Conservation (phyloP, 2,797 vertebrate species). For the Anabacerthia variegaticeps region DNA sequence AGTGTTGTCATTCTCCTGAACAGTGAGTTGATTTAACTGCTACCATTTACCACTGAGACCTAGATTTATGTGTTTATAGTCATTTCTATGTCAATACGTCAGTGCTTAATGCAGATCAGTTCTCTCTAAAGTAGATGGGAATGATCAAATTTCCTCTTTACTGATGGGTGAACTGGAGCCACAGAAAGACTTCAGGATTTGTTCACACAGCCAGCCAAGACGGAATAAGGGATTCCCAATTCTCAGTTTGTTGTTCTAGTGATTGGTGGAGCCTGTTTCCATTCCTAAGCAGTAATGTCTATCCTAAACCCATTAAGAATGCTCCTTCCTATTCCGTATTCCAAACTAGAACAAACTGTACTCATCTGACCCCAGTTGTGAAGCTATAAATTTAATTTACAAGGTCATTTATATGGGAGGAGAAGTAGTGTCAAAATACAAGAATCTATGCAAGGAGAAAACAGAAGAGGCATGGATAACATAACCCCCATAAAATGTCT, state of each 20-base stretch:
- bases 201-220: slow-evolving; percentile 3
- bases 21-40: neutral
- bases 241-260: slow-evolving; percentile 44
- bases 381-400: slow-evolving; percentile 59
- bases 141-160: slow-evolving; percentile 25
- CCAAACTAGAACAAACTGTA: slow-evolving; percentile 47
- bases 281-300: slow-evolving; percentile 18
- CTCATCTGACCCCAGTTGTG: slow-evolving; percentile 29
- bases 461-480: slow-evolving; percentile 64
- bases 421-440: slow-evolving; percentile 52
- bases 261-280: slow-evolving; percentile 32
- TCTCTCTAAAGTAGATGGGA: slow-evolving; percentile 3
- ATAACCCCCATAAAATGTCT: slow-evolving; percentile 52
- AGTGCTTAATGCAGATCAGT: slow-evolving; percentile 23
- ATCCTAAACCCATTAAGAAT: slow-evolving; percentile 25
- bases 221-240: slow-evolving; percentile 27
- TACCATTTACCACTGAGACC: neutral
- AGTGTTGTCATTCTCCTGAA: neutral
- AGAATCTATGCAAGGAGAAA: slow-evolving; percentile 43
- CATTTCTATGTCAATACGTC: neutral
- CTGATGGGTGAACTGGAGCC: neutral
- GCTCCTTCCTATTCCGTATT: slow-evolving; percentile 34
- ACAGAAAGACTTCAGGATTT: slow-evolving; percentile 34
- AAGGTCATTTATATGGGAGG: slow-evolving; percentile 55
- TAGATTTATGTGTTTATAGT: slow-evolving; percentile 2